Evolutionary conservation across 2,797 vertebrate species (phyloP).

Genomic region (Scolopax bukidnonensis): DNA sequence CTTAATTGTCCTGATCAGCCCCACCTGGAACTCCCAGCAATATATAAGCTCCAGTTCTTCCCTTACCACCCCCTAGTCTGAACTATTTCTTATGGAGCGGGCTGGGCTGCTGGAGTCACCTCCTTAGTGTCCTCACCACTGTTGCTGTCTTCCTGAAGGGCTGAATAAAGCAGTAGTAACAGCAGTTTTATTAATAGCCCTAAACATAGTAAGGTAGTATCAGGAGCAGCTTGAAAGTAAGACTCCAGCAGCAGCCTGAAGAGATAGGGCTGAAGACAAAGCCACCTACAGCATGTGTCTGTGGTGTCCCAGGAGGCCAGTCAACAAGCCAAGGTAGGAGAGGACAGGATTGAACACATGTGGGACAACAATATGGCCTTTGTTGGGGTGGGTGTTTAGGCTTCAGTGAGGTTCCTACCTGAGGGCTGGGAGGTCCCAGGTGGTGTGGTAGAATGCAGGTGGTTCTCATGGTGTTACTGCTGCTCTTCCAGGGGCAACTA

Average conservation of each 20-base stretch:
- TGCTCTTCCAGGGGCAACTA: fast-evolving
- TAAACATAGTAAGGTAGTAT: fast-evolving
- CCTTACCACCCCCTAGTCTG: fast-evolving
- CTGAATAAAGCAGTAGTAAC: fast-evolving
- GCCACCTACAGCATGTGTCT: fast-evolving
- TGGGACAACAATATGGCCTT: fast-evolving
- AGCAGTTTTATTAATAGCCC: fast-evolving
- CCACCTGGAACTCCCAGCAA: background rate
- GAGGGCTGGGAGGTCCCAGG: too few relatives aligned
- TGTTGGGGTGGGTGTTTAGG: background rate
- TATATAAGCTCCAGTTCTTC: background rate
- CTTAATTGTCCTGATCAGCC: background rate
- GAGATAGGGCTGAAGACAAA: background rate
- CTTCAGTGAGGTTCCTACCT: fast-evolving
- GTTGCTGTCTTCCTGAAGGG: fast-evolving
- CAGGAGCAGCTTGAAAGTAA: fast-evolving
- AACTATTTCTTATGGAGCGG: fast-evolving
- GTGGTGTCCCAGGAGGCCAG: too few relatives aligned
- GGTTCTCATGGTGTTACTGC: fast-evolving
- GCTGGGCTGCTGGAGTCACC: fast-evolving
- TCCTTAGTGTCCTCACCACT: fast-evolving
- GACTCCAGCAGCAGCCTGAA: fast-evolving
- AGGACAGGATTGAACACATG: background rate
- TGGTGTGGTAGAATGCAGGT: fast-evolving
- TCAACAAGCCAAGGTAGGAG: fast-evolving